phyloP scores from a whole-genome alignment of 2,113 vertebrate species.

The Pelodiscus sinensis region DNA sequence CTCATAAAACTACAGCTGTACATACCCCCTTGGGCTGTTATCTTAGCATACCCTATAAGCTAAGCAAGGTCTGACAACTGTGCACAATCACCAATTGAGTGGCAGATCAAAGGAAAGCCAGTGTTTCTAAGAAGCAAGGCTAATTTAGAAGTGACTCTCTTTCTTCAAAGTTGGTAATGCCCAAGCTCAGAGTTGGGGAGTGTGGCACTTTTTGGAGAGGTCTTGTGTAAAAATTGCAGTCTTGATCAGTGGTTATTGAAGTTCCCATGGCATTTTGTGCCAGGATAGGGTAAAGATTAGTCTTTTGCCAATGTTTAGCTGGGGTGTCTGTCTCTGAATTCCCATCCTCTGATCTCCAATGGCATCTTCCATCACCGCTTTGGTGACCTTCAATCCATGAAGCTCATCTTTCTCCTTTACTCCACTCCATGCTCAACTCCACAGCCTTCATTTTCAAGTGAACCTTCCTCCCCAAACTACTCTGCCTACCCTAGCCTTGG shows the following conservation, averaged over 20 bases:
- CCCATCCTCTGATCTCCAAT: neutral
- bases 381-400: neutral
- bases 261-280: neutral
- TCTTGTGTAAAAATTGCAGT: neutral
- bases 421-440: neutral
- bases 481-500: neutral
- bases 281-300: neutral
- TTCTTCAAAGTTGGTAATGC: fast-evolving
- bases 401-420: neutral
- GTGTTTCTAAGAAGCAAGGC: neutral
- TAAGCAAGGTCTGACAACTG: neutral
- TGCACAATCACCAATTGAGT: neutral
- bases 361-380: neutral
- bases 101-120: neutral
- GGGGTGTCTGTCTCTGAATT: neutral
- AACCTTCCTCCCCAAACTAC: neutral
- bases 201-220: neutral
- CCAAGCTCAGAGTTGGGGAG: neutral
- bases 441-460: neutral
- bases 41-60: neutral
- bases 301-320: neutral
- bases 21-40: neutral
- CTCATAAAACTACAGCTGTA: neutral
- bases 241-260: neutral
- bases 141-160: neutral